Evolutionary conservation across 2,797 vertebrate genomes (phyloP).

Genomic region (Furcifer pardalis): DNA sequence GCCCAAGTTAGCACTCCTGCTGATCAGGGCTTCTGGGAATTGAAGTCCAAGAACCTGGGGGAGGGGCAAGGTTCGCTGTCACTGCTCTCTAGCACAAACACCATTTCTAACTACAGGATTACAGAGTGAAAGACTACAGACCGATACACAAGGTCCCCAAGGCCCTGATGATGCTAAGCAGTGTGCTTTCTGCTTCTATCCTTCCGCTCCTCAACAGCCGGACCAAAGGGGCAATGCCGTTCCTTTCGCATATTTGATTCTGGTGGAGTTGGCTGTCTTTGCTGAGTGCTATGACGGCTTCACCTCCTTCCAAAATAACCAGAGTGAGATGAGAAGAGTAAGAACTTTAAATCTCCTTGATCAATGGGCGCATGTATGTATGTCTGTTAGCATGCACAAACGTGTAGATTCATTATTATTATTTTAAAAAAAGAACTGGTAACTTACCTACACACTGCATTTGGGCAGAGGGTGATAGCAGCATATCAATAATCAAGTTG

Average conservation of each 20-base stretch:
- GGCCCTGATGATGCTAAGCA: slow-evolving; percentile 76
- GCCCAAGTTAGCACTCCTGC: no score
- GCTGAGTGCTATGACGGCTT: slow-evolving; percentile 77
- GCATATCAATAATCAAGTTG: slow-evolving; percentile 79
- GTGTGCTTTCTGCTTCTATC: slow-evolving; percentile 73
- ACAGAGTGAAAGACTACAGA: slow-evolving; percentile 54
- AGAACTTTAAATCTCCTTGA: not conserved
- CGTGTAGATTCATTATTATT: not conserved
- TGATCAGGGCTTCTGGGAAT: no score
- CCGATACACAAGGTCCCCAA: slow-evolving; percentile 78
- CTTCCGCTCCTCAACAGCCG: slow-evolving; percentile 72
- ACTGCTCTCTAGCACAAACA: no score
- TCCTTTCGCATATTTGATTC: slow-evolving; percentile 76
- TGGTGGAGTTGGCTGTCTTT: slow-evolving; percentile 76
- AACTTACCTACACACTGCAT: slow-evolving; percentile 82
- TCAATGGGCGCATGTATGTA: not conserved
- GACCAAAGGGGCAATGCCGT: slow-evolving; percentile 76
- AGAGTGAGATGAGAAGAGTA: not conserved
- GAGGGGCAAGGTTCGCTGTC: no score
- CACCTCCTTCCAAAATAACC: slow-evolving; percentile 72
- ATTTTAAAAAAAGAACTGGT: not conserved
- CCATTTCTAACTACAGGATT: not conserved
- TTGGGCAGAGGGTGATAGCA: slow-evolving; percentile 79
- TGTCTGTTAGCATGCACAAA: not conserved
- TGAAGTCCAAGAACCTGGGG: no score